Evolutionary conservation across 2,888 invertebrate species (phyloP), one percentile per base, ranked within the genome.

Genomic region (Catocala sponsa): DNA sequence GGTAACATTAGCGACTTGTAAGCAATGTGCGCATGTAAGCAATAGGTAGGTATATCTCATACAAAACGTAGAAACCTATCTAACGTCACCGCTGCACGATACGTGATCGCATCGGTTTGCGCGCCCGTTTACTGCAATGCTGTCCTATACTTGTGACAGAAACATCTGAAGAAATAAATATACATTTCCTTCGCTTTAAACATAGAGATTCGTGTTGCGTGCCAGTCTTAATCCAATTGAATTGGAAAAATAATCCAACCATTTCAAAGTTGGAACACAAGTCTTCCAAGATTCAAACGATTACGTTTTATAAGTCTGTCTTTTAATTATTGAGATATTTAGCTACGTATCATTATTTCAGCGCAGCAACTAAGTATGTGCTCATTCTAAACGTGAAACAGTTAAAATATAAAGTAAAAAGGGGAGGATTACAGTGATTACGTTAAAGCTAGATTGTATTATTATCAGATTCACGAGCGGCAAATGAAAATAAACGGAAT

Each of bases 241-340:
- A 85, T 66, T 80, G 78, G 76, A 82, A 85, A 85, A 82, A 81
- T 83, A 85, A 85, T 84, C 81, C 78, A 68, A 77, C 78, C 73
- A 74, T 71, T 78, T 71, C 68, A 72, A 79, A 78, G 63, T 74
- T 65, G 58, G 65, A 71, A 63, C 59, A 50, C 60, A 42, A 64
- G 56, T 64, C 68, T 63, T 47, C 13, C 51, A 46, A 70, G 68
- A 69, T 68, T 43, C 53, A 44, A 53, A 55, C 47, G 61, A 62
- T 70, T 61, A 72, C 12, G 51, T 59, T 63, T 49, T 60, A 47
- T 38, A 61, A 59, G 52, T 51, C 46, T 62, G 48, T 56, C 54
- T 51, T 63, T 43, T 65, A 55, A 65, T 35, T 15, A 65, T 35
- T 15, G 49, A 55, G 51, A 63, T 46, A 15, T 58, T 67, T 55